Evolutionary conservation across 2,888 invertebrate species (phyloP).

Genomic region (Hyposoter didymator): DNA sequence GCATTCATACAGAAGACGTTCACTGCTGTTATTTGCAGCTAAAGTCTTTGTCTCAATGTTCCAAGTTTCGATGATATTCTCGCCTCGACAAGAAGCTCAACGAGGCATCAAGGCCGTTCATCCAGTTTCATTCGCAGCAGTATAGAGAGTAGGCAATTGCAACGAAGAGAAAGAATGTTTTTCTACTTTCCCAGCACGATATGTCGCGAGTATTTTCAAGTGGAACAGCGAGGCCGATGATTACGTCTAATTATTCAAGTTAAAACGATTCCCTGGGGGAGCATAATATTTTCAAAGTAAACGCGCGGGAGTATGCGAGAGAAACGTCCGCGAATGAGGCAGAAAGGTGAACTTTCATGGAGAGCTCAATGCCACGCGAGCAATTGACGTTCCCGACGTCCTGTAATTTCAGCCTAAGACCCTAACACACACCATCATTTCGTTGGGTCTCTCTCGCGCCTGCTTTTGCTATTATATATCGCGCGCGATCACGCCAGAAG

Average conservation of each 20-base stretch:
- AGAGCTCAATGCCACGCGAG: slow-evolving; percentile 74
- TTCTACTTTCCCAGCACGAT: slow-evolving; percentile 16
- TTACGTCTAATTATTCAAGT: slow-evolving; percentile 75
- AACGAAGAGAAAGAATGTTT: neutral
- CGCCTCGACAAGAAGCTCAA: slow-evolving; percentile 29
- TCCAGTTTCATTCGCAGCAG: neutral
- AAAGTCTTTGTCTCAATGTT: slow-evolving; percentile 24
- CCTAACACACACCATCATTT: slow-evolving; percentile 62
- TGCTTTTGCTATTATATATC: slow-evolving; percentile 23
- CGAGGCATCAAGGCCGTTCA: slow-evolving; percentile 34
- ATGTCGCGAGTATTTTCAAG: slow-evolving; percentile 16
- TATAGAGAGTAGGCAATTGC: slow-evolving; percentile 11
- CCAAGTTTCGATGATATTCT: neutral
- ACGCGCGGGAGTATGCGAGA: neutral
- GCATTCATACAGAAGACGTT: slow-evolving; percentile 5
- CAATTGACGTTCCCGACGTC: slow-evolving; percentile 72
- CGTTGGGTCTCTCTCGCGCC: neutral
- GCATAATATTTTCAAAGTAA: neutral
- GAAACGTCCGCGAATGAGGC: slow-evolving; percentile 53
- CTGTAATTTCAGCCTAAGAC: slow-evolving; percentile 77
- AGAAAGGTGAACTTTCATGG: slow-evolving; percentile 73
- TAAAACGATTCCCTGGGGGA: neutral
- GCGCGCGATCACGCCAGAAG: slow-evolving; percentile 64
- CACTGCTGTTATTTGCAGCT: slow-evolving; percentile 34
- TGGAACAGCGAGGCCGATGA: slow-evolving; percentile 64